These are phyloP conservation scores for Eupristina koningsbergeri DNA, from an alignment of 1,140 invertebrate species.

Conservation along the genomic window DNA sequence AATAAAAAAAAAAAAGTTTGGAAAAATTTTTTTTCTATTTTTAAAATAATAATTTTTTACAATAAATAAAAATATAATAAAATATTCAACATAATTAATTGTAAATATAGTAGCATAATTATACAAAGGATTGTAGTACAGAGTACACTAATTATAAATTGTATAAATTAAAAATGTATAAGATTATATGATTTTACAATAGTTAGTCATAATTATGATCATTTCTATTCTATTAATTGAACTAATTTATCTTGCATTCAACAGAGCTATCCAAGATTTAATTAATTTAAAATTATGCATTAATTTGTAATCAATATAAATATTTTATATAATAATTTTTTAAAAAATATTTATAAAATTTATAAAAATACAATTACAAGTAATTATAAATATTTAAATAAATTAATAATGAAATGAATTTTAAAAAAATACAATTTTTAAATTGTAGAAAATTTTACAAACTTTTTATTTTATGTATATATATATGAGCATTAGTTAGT, in stretches of 20 bases:
- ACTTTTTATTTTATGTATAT: neutral
- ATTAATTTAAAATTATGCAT: too few species aligned
- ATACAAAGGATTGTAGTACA: neutral
- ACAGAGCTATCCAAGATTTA: too few species aligned
- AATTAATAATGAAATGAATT: slow-evolving; percentile 14
- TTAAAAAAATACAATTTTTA: neutral
- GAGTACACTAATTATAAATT: neutral
- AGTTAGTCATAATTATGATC: neutral
- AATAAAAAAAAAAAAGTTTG: too few species aligned
- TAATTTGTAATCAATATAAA: too few species aligned
- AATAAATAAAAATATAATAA: too few species aligned
- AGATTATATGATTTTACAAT: neutral
- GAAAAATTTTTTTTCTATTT: too few species aligned
- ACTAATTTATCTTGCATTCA: too few species aligned
- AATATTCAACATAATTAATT: too few species aligned
- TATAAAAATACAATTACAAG: neutral
- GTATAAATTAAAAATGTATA: neutral
- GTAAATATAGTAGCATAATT: neutral
- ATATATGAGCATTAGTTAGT: neutral
- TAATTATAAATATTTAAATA: neutral
- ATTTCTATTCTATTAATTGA: neutral
- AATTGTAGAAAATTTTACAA: slow-evolving; percentile 4
- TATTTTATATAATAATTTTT: too few species aligned
- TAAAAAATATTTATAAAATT: neutral
- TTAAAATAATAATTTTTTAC: too few species aligned